Evolutionary conservation across 2,113 vertebrate species (phyloP).

Genomic region (Pseudonaja textilis): DNA sequence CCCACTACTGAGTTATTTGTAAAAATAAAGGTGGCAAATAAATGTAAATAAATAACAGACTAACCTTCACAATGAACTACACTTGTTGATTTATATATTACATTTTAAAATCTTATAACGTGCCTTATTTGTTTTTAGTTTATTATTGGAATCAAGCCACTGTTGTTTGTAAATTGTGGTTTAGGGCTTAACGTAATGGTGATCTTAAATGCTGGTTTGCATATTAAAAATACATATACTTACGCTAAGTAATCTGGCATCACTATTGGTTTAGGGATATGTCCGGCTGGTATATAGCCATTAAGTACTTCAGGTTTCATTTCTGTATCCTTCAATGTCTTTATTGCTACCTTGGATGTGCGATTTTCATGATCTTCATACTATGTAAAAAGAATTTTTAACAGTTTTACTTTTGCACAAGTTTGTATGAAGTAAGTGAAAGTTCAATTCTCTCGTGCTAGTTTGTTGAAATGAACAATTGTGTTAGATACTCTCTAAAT

Average conservation of each 20-base stretch:
- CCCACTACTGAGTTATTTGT: neutral
- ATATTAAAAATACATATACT: conserved; percentile 70
- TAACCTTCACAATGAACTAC: neutral
- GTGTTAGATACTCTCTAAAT: neutral
- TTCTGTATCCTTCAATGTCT: conserved; percentile 60
- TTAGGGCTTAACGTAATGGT: neutral
- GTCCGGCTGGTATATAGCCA: conserved; percentile 87
- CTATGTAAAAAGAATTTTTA: conserved; percentile 51
- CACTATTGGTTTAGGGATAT: conserved; percentile 92
- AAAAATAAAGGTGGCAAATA: neutral
- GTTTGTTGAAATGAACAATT: neutral
- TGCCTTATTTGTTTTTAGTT: neutral
- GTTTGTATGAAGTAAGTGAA: neutral
- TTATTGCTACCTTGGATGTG: conserved; percentile 59
- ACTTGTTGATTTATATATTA: neutral
- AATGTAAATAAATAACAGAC: neutral
- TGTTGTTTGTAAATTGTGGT: neutral
- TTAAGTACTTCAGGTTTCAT: conserved; percentile 80
- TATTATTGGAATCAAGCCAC: neutral
- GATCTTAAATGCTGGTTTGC: neutral
- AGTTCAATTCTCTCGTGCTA: too few species aligned
- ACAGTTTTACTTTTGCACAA: neutral
- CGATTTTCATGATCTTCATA: conserved; percentile 50
- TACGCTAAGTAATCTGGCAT: conserved; percentile 94
- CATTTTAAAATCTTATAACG: neutral